Evolutionary conservation across 92 coral and sea anemone genomes (phyloP).

Genomic region (Meandrina meandrites): DNA sequence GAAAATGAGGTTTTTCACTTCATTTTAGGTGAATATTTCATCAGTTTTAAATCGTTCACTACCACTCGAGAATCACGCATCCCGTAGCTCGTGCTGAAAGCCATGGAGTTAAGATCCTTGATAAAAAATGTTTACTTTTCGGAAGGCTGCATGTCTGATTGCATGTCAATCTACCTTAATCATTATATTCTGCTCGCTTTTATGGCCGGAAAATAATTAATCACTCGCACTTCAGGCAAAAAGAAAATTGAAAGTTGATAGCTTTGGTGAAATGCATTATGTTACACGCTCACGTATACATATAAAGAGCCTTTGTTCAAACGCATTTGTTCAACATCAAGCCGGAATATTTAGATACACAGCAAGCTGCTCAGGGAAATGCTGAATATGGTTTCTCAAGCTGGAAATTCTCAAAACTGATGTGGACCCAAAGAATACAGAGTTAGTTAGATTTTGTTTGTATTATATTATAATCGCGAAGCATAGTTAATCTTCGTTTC

Average conservation of each 20-base stretch:
- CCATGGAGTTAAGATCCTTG: neutral
- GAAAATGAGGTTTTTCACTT: neutral
- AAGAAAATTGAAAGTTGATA: neutral
- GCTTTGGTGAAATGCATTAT: neutral
- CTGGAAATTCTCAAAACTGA: neutral
- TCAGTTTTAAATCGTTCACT: neutral
- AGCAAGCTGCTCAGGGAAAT: neutral
- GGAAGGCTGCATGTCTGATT: neutral
- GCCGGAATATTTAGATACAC: neutral
- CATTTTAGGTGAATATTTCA: neutral
- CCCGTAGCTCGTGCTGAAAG: neutral
- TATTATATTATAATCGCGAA: neutral
- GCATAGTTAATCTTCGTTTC: neutral
- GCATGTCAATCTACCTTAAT: neutral
- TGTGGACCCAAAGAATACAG: neutral
- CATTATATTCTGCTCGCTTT: neutral
- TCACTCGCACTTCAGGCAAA: neutral
- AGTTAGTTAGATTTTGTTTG: neutral
- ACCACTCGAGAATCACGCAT: neutral
- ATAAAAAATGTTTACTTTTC: constrained; percentile 10
- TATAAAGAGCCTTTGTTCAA: neutral
- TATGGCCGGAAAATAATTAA: neutral
- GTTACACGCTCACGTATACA: constrained; percentile 4
- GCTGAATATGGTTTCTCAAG: neutral
- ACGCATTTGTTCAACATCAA: neutral